Conservation (phyloP, 2,113 vertebrate genomes). For the Hippocampus abdominalis region DNA sequence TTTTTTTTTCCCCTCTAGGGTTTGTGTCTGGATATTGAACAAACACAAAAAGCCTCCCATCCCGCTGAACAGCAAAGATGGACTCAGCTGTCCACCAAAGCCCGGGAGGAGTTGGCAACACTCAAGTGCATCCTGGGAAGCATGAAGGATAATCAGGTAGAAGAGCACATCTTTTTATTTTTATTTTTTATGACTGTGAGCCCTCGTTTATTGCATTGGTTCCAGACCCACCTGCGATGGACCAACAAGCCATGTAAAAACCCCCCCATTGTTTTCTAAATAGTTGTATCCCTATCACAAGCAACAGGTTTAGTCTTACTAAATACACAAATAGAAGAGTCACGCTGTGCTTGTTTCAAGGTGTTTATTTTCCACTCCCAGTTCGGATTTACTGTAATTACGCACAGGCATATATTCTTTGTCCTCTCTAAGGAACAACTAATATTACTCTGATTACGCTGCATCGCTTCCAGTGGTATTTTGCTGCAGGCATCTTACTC, state of each 20-base stretch:
- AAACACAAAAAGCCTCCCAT: constrained; percentile 76
- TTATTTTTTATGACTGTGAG: background rate
- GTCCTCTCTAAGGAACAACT: too few species aligned
- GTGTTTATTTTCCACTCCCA: too few species aligned
- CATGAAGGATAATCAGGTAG: constrained; percentile 84
- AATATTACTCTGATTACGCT: too few species aligned
- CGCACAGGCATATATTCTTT: too few species aligned
- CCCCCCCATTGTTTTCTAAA: too few species aligned
- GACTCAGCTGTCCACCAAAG: constrained; percentile 76
- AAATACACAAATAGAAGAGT: too few species aligned
- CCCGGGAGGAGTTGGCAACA: constrained; percentile 76
- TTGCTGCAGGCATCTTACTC: too few species aligned
- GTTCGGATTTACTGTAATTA: too few species aligned
- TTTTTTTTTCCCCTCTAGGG: constrained; percentile 54
- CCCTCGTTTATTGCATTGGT: background rate
- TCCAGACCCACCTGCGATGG: background rate
- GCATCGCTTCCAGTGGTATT: too few species aligned
- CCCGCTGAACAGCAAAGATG: constrained; percentile 78
- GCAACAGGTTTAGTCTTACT: too few species aligned
- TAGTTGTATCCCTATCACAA: too few species aligned
- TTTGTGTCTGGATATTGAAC: constrained; percentile 77
- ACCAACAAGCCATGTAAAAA: background rate
- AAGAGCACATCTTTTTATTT: constrained; percentile 25
- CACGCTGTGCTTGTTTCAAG: too few species aligned
- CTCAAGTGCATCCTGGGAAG: constrained; percentile 83